These are phyloP conservation scores for Drosophila baimaii DNA, from an alignment of 1,140 invertebrate species.

Conservation along the genomic window DNA sequence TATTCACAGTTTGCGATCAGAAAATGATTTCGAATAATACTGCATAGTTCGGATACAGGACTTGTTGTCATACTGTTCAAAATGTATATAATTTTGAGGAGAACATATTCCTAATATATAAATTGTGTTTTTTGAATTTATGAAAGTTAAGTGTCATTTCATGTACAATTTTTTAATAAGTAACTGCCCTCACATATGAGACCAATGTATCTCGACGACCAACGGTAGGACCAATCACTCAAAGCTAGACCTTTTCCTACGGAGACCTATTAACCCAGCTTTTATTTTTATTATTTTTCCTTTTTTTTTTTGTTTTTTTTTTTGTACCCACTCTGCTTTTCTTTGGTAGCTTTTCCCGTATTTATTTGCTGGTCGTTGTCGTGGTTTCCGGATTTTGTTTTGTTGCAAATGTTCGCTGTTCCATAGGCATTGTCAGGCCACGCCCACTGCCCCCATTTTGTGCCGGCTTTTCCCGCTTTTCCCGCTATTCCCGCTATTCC, in stretches of 20 bases:
- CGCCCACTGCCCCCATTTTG: slow-evolving; percentile 54
- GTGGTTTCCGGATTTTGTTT: slow-evolving; percentile 66
- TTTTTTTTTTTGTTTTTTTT: not conserved
- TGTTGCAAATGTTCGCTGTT: slow-evolving; percentile 54
- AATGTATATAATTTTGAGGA: too few species aligned
- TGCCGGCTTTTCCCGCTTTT: slow-evolving; percentile 19
- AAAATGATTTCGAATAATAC: too few species aligned
- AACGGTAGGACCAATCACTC: slow-evolving; percentile 35
- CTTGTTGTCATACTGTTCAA: too few species aligned
- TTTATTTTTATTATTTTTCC: slow-evolving; percentile 5
- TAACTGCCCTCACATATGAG: not conserved
- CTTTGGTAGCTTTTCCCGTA: slow-evolving; percentile 23
- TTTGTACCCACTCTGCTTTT: slow-evolving; percentile 1
- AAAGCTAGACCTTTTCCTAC: slow-evolving; percentile 32
- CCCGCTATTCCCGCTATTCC: slow-evolving; percentile 24
- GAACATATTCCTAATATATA: too few species aligned
- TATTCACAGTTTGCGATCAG: too few species aligned
- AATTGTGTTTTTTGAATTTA: too few species aligned
- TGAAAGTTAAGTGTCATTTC: too few species aligned
- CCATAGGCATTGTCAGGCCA: slow-evolving; percentile 61
- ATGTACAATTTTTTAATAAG: not conserved
- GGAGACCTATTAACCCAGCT: slow-evolving; percentile 50
- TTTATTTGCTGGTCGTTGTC: slow-evolving; percentile 63
- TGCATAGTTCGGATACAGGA: too few species aligned
- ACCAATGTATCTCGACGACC: slow-evolving; percentile 10